Evolutionary conservation across 2,113 vertebrate species (phyloP).

Genomic region (Sakesphorus luctuosus): DNA sequence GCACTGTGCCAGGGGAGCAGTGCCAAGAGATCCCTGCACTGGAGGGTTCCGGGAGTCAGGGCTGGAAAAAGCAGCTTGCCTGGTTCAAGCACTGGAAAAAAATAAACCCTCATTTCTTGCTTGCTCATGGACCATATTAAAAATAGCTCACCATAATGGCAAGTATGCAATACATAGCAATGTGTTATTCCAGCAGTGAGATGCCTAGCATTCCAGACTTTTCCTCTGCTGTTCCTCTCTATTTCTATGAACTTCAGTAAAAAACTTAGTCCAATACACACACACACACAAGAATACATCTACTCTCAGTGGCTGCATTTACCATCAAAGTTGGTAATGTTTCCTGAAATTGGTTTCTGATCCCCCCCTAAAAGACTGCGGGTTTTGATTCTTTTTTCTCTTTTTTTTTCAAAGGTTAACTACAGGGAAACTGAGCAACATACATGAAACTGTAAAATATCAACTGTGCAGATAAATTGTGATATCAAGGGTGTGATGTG

Average conservation of each 20-base stretch:
- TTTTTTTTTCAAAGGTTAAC: background rate
- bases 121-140: background rate
- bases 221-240: background rate
- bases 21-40: background rate
- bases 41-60: background rate
- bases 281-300: background rate
- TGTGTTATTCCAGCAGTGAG: background rate
- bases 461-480: conserved; percentile 17
- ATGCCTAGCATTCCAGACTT: background rate
- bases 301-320: conserved; percentile 46
- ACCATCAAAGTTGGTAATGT: conserved; percentile 58
- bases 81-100: background rate
- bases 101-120: background rate
- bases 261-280: background rate
- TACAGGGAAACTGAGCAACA: conserved; percentile 66
- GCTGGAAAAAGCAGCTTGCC: background rate
- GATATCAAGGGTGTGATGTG: background rate
- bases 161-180: background rate
- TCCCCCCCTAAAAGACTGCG: conserved; percentile 59
- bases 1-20: background rate
- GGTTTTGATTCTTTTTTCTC: background rate
- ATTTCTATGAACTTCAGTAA: background rate
- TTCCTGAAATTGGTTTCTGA: conserved; percentile 78
- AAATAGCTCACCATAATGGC: background rate
- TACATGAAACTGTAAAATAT: conserved; percentile 52